Conservation (phyloP, 1,140 invertebrate species). For the Drosophila malerkotliana region DNA sequence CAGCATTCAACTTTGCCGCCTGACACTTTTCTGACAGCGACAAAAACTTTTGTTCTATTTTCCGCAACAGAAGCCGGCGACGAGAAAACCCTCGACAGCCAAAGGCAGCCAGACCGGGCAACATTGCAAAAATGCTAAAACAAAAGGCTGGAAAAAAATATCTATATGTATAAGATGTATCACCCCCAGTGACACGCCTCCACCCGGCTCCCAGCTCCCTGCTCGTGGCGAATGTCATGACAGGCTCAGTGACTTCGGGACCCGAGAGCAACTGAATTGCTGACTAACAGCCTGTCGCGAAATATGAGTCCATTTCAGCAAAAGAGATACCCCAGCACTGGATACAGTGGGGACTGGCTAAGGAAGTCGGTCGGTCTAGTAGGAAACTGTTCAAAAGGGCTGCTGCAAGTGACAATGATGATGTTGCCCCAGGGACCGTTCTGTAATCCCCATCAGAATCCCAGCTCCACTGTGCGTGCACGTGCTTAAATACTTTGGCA, state of each 20-base stretch:
- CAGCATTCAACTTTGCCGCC: conserved; percentile 77
- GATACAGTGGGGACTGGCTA: conserved; percentile 26
- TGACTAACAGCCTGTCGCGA: conserved; percentile 82
- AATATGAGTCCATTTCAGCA: conserved; percentile 81
- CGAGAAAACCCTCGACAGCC: conserved; percentile 58
- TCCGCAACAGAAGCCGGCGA: conserved; percentile 53
- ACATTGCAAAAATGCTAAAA: conserved; percentile 73
- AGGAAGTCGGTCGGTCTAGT: neutral
- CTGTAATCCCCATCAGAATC: conserved; percentile 26
- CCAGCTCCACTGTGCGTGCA: conserved; percentile 68
- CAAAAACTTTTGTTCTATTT: conserved; percentile 83
- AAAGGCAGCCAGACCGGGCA: conserved; percentile 27
- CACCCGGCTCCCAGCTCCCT: neutral
- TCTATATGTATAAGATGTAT: conserved; percentile 49
- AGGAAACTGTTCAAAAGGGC: conserved; percentile 14
- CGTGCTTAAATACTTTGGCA: conserved; percentile 79
- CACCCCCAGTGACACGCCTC: conserved; percentile 10
- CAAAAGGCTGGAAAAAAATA: conserved; percentile 64
- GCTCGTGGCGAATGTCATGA: conserved; percentile 73
- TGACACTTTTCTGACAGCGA: conserved; percentile 82
- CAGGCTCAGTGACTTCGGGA: conserved; percentile 78
- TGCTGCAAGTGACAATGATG: conserved; percentile 18
- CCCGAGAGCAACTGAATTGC: conserved; percentile 76
- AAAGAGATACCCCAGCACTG: conserved; percentile 59
- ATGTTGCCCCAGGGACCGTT: conserved; percentile 21